Base-by-base conservation (phyloP, 2,888 invertebrate species). In the Clostera curtula region DNA sequence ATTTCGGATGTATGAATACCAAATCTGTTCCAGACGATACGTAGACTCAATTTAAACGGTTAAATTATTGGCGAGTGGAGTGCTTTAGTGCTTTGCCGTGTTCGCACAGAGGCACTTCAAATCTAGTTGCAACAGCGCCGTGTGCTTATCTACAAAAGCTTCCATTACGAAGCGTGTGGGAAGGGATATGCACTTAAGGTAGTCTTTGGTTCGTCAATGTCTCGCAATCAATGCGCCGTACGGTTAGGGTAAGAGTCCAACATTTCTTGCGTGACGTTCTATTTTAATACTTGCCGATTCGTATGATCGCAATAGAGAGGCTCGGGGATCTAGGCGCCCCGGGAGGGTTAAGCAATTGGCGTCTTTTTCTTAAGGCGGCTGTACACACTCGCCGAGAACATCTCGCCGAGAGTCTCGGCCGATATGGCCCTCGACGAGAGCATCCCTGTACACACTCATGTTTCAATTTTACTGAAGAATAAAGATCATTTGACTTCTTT, bases 141-240 rank as follows among this genome's bases (percentile, higher is more conserved):
- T 55, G 65, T 63, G 73, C 74, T 73, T 72, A 73, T 77, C 71
- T 70, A 48, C 45, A 70, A 74, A 74, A 73, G 72, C 67, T 52
- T 72, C 71, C 70, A 74, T 75, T 75, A 74, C 56, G 49, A 53
- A 41, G 44, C 43, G 49, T 47, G 56, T 49, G 46, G 55, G 59
- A 74, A 76, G 76, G 74, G 70, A 72, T 70, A 54, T 72, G 71
- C 75, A 75, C 76, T 76, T 72, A 70, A 64, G 65, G 64, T 69
- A 53, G 59, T 57, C 49, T 51, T 43, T 44, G 44, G 46, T 43
- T 54, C 47, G 44, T 49, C 54, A 54, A 19, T 27, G 44, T 29
- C 31, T 31, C 45, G 34, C 36, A 30, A 58, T 60, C 56, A 50
- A 53, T 53, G 40, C 56, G 46, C 56, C 59, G 60, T 53, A 61